These are phyloP conservation scores for Gopherus flavomarginatus DNA, from an alignment of 2,113 vertebrate genomes.

Conservation along the genomic window DNA sequence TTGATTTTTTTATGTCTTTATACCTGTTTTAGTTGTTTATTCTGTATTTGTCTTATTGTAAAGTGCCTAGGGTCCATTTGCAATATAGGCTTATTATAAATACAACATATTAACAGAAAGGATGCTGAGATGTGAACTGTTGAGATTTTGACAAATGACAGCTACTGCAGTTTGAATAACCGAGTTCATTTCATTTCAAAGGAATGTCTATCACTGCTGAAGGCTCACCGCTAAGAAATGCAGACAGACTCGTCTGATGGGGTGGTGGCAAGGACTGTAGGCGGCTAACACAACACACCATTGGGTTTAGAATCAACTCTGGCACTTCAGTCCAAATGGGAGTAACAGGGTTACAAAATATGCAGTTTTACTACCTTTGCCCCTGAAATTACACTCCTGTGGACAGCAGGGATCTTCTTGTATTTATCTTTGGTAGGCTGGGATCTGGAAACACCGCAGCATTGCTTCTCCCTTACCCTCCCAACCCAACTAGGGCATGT, in stretches of 20 bases:
- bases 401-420: neutral
- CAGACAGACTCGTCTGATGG: conserved; percentile 63
- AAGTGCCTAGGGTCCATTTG: conserved; percentile 46
- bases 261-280: conserved; percentile 36
- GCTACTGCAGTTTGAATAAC: conserved; percentile 7
- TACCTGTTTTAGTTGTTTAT: neutral
- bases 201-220: conserved; percentile 56
- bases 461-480: neutral
- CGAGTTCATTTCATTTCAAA: conserved; percentile 53
- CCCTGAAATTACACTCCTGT: neutral
- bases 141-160: conserved; percentile 53
- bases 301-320: conserved; percentile 18
- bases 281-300: conserved; percentile 38
- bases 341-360: conserved; percentile 3
- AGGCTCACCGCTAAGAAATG: conserved; percentile 31
- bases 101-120: conserved; percentile 27
- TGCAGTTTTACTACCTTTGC: conserved; percentile 23
- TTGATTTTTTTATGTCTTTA: conserved; percentile 7
- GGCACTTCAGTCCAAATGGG: neutral
- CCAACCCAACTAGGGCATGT: neutral
- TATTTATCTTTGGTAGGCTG: neutral
- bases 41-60: conserved; percentile 46
- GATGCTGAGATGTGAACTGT: conserved; percentile 32
- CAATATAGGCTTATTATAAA: conserved; percentile 40
- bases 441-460: neutral